A percentile compares a stretch with the other conserved stretches of the same genome.
Evolutionary conservation across 2,113 vertebrate species (phyloP).

Genomic region (Aptenodytes forsteri): DNA sequence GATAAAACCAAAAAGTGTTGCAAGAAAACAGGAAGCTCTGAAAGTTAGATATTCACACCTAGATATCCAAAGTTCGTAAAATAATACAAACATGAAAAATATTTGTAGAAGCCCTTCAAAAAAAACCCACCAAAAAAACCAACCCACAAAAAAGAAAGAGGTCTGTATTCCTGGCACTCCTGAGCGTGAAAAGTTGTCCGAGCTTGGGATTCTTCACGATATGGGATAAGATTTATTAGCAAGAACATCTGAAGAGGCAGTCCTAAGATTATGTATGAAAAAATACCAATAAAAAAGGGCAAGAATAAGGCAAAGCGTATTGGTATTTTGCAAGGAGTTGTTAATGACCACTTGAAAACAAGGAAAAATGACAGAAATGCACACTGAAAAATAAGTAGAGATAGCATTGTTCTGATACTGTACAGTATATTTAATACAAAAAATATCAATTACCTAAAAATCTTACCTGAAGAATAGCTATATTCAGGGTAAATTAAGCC

Average conservation of each 20-base stretch:
- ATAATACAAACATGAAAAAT: not conserved
- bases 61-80: not conserved
- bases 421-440: not conserved
- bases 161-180: not conserved
- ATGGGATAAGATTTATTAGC: not conserved
- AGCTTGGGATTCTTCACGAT: not conserved
- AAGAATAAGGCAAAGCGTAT: not conserved
- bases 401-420: not conserved
- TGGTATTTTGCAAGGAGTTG: not conserved
- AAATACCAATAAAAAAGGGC: not conserved
- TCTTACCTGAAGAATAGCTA: not conserved
- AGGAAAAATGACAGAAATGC: not conserved
- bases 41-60: not conserved
- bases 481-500: not conserved
- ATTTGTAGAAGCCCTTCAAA: not conserved
- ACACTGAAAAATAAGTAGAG: not conserved
- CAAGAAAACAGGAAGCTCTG: not conserved
- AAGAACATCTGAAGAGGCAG: not conserved
- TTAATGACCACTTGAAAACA: not conserved
- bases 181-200: not conserved
- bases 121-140: too few species aligned
- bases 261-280: not conserved
- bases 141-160: not conserved
- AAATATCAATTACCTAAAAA: not conserved
- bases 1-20: not conserved